Conservation (phyloP, 2,797 vertebrate species). For the Psittacula derbiana region DNA sequence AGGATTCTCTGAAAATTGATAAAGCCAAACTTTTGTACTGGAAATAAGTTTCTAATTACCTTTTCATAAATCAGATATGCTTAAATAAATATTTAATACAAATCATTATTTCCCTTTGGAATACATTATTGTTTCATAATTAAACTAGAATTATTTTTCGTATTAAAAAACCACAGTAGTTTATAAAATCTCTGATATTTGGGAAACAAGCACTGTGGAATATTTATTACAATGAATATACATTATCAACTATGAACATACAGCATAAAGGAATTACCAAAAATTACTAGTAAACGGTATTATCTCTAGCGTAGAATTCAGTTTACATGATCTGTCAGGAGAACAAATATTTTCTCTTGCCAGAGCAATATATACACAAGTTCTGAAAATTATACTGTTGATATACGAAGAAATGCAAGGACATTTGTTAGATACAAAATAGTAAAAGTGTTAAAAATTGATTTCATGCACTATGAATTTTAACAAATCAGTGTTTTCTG, state of each 20-base stretch:
- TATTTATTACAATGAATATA: background rate
- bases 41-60: background rate
- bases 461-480: slow-evolving; percentile 24
- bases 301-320: background rate
- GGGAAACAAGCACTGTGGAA: background rate
- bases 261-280: background rate
- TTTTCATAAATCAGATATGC: background rate
- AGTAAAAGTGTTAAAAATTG: background rate
- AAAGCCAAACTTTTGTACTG: background rate
- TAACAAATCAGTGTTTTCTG: slow-evolving; percentile 6
- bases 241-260: background rate
- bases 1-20: background rate
- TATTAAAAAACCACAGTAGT: background rate
- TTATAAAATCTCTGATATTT: background rate
- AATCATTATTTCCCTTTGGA: background rate
- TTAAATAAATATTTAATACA: background rate
- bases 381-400: background rate
- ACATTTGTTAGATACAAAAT: background rate
- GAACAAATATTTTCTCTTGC: background rate
- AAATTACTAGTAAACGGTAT: background rate
- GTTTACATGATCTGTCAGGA: background rate
- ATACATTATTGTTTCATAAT: background rate
- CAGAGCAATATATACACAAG: background rate
- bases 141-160: background rate
- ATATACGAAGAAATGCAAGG: background rate